These are phyloP conservation scores for Phalera bucephala DNA, from an alignment of 2,888 invertebrate species.

Conservation along the genomic window DNA sequence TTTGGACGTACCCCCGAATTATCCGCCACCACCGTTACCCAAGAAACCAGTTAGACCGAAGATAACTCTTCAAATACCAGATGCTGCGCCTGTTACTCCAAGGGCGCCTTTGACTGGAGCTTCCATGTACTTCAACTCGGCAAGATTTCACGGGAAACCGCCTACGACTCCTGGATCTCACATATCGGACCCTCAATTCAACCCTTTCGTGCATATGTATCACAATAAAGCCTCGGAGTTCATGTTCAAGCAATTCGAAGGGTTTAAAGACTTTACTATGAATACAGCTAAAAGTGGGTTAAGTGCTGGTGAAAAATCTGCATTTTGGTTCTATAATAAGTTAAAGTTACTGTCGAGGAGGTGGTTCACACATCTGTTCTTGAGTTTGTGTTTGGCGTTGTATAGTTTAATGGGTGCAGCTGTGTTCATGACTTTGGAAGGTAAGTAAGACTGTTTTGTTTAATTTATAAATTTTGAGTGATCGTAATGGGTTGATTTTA, in stretches of 20 bases:
- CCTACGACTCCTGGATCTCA: constrained; percentile 61
- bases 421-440: constrained; percentile 91
- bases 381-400: constrained; percentile 88
- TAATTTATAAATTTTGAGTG: too few relatives aligned
- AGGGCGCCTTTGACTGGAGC: constrained; percentile 45
- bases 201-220: constrained; percentile 77
- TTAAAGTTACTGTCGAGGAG: constrained; percentile 89
- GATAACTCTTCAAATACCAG: constrained; percentile 78
- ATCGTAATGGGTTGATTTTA: too few relatives aligned
- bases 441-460: constrained; percentile 70
- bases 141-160: constrained; percentile 52
- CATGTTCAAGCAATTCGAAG: constrained; percentile 91
- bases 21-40: constrained; percentile 67
- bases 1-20: constrained; percentile 55
- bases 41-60: constrained; percentile 63
- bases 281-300: constrained; percentile 89
- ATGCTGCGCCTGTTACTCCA: constrained; percentile 40
- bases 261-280: constrained; percentile 89
- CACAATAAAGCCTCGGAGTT: constrained; percentile 89
- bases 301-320: constrained; percentile 92
- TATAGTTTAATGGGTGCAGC: constrained; percentile 93
- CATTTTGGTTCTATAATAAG: constrained; percentile 91
- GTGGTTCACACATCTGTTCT: constrained; percentile 95
- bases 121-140: constrained; percentile 45
- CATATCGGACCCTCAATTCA: constrained; percentile 61